Conservation (phyloP, 2,113 vertebrate species). For the Redunca redunca region DNA sequence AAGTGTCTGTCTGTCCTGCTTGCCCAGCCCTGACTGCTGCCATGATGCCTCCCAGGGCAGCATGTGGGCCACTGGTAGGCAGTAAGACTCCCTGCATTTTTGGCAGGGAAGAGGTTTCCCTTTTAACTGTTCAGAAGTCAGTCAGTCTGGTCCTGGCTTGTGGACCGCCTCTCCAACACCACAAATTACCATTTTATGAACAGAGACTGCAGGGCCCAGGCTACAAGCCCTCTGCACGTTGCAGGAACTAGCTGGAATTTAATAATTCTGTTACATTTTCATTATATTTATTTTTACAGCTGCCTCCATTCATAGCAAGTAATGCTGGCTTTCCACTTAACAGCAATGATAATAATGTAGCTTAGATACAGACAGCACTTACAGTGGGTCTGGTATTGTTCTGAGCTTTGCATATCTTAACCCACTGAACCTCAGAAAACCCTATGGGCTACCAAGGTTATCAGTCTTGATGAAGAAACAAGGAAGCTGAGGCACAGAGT, state of each 20-base stretch:
- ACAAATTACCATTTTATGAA: neutral
- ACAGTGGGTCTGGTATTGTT: neutral
- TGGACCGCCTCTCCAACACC: accelerated
- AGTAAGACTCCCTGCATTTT: neutral
- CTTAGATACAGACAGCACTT: neutral
- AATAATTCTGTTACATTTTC: neutral
- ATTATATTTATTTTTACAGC: neutral
- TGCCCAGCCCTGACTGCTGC: accelerated
- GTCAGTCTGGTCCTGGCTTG: neutral
- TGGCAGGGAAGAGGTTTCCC: neutral
- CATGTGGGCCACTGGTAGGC: neutral
- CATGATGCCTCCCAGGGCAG: neutral
- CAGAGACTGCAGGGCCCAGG: neutral
- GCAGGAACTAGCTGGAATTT: neutral
- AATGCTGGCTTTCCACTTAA: neutral
- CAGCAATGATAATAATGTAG: neutral
- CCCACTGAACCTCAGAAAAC: neutral
- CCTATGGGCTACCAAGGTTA: accelerated
- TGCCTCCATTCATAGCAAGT: neutral
- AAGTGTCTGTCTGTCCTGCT: neutral
- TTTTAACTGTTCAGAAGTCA: neutral
- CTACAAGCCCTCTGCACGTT: neutral
- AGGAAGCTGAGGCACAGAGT: neutral
- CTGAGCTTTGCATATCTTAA: neutral
- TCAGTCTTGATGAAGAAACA: neutral